Evolutionary conservation across 2,797 vertebrate species (phyloP).

Genomic region (Pantherophis vulpinus): DNA sequence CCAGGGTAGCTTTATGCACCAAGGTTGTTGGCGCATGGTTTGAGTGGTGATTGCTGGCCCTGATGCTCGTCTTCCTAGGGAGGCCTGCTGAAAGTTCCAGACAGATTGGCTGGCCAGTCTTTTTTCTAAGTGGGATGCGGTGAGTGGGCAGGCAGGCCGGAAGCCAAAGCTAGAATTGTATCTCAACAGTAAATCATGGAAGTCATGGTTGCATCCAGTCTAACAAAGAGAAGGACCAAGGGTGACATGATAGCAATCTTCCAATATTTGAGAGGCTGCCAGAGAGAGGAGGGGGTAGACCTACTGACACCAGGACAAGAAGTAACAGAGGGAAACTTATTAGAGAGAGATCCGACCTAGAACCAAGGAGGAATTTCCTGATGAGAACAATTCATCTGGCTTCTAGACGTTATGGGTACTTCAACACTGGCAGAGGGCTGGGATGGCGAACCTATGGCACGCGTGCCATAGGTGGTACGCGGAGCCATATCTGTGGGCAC

Average conservation of each 20-base stretch:
- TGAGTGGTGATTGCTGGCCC: background rate
- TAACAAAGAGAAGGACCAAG: background rate
- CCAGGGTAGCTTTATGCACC: background rate
- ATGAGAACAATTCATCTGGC: background rate
- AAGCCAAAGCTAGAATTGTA: background rate
- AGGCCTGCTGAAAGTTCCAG: background rate
- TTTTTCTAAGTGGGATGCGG: background rate
- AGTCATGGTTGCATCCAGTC: background rate
- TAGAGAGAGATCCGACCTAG: background rate
- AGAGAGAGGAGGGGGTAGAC: background rate
- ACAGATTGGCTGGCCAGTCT: background rate
- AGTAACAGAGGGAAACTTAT: background rate
- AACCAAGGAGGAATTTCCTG: background rate
- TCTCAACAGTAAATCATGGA: background rate
- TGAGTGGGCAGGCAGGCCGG: background rate
- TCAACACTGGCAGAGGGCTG: background rate
- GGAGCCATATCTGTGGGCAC: too few relatives aligned
- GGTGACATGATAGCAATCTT: background rate
- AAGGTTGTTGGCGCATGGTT: background rate
- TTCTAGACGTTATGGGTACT: background rate
- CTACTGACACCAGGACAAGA: background rate
- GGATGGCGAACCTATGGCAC: too few relatives aligned
- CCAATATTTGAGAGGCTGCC: background rate
- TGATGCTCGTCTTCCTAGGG: background rate
- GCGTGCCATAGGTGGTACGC: too few relatives aligned